phyloP scores from a whole-genome alignment of 2,113 vertebrate genomes.

The Hippocampus comes region DNA sequence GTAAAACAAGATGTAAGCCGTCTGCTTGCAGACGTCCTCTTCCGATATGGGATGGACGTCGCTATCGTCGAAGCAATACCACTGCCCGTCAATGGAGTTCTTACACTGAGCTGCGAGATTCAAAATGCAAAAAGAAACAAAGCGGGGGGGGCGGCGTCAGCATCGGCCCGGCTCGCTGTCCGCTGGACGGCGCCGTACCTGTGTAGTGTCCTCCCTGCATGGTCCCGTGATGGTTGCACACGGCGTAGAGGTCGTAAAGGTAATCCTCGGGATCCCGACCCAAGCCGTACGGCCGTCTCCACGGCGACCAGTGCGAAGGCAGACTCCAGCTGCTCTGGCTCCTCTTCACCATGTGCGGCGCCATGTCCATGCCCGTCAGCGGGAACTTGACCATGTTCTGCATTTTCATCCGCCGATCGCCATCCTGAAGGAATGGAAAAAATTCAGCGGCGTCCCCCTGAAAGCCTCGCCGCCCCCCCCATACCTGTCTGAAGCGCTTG shows the following conservation, averaged over 20 bases:
- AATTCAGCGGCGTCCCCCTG: no score
- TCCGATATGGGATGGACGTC: constrained; percentile 89
- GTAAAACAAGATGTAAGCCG: constrained; percentile 95
- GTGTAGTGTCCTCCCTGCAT: constrained; percentile 98
- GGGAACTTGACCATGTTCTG: constrained; percentile 96
- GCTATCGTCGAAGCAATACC: constrained; percentile 98
- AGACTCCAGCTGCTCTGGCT: constrained; percentile 97
- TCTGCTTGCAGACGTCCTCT: constrained; percentile 91
- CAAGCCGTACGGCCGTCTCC: constrained; percentile 88
- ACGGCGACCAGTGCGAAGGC: constrained; percentile 91
- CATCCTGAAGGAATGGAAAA: constrained; percentile 74
- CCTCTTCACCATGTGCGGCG: constrained; percentile 92
- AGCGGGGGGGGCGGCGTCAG: no score
- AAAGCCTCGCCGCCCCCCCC: neutral
- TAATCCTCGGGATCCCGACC: constrained; percentile 93
- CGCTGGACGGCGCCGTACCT: constrained; percentile 59
- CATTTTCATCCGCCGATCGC: constrained; percentile 88
- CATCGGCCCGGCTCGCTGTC: no score
- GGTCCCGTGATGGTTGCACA: constrained; percentile 96
- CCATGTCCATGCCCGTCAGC: constrained; percentile 90
- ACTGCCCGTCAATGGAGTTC: constrained; percentile 95
- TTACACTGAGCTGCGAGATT: constrained; percentile 85
- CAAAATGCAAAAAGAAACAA: neutral
- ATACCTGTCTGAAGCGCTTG: constrained; percentile 94
- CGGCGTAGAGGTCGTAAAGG: constrained; percentile 93